Percentiles rank a stretch among this genome's conserved stretches.
These are phyloP conservation scores for Myocastor coypus DNA, from an alignment of 2,113 vertebrate species.

Conservation along the genomic window DNA sequence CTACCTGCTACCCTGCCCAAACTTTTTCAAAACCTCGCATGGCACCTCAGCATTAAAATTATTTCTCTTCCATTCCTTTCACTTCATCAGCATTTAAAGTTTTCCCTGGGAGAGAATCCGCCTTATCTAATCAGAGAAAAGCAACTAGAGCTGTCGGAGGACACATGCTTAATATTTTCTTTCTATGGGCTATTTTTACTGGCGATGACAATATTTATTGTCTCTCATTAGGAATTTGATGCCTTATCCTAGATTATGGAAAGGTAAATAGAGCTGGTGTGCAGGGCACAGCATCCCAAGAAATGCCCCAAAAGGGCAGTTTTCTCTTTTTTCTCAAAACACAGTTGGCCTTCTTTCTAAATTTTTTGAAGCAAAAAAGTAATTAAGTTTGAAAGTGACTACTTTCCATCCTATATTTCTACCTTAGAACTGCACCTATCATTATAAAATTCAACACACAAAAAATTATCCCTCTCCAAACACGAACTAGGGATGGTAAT, in stretches of 20 bases:
- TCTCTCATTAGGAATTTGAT: not conserved
- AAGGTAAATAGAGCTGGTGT: not conserved
- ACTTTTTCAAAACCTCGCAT: not conserved
- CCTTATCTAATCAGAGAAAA: not conserved
- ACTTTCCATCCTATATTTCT: not conserved
- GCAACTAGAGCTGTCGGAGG: not conserved
- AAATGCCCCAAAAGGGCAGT: not conserved
- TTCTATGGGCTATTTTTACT: not conserved
- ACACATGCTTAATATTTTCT: not conserved
- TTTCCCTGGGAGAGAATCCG: not conserved
- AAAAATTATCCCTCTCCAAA: not conserved
- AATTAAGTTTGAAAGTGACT: not conserved
- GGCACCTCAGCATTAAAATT: not conserved
- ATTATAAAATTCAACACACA: not conserved
- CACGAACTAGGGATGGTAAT: not conserved
- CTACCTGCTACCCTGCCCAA: not conserved
- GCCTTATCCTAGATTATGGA: not conserved
- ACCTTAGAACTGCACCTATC: not conserved
- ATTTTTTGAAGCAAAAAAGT: conserved; percentile 26
- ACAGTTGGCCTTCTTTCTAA: conserved; percentile 44
- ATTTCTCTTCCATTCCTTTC: not conserved
- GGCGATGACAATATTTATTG: not conserved
- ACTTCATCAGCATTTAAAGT: not conserved
- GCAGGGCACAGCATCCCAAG: not conserved
- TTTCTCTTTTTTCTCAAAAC: not conserved